Percentiles rank a stretch among this genome's conserved stretches.
phyloP scores from a whole-genome alignment of 1,140 invertebrate genomes.

The Drosophila subobscura region DNA sequence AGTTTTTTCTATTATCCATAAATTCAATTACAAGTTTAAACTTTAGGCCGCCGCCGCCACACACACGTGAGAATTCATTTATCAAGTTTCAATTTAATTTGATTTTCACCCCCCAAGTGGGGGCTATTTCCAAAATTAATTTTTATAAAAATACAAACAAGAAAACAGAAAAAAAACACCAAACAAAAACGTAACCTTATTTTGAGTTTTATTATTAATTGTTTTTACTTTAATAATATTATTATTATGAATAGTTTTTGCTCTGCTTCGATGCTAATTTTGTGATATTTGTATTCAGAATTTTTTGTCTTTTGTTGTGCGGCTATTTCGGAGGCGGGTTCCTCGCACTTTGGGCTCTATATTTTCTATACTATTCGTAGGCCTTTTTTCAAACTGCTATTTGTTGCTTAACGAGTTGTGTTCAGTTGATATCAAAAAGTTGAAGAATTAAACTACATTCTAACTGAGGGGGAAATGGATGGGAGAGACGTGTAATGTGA shows the following conservation, averaged over 20 bases:
- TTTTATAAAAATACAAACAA: conserved; percentile 59
- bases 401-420: conserved; percentile 74
- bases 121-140: conserved; percentile 58
- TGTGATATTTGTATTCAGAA: conserved; percentile 78
- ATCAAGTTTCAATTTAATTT: conserved; percentile 48
- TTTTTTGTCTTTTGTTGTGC: conserved; percentile 29
- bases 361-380: conserved; percentile 45
- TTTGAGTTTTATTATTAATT: conserved; percentile 73
- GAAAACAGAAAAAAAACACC: conserved; percentile 45
- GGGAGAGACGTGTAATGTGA: background rate
- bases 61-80: background rate
- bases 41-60: conserved; percentile 48
- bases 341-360: conserved; percentile 19
- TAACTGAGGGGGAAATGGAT: conserved; percentile 28
- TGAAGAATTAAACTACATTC: conserved; percentile 41
- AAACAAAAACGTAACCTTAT: conserved; percentile 52
- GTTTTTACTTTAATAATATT: conserved; percentile 20
- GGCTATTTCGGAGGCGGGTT: conserved; percentile 22
- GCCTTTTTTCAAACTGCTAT: conserved; percentile 63
- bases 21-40: conserved; percentile 71
- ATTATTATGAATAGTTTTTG: conserved; percentile 51
- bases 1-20: conserved; percentile 59
- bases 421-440: conserved; percentile 72
- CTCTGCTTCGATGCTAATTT: conserved; percentile 78
- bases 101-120: conserved; percentile 41